Conservation (phyloP, 1,140 invertebrate genomes). For the Chrysoperla carnea region DNA sequence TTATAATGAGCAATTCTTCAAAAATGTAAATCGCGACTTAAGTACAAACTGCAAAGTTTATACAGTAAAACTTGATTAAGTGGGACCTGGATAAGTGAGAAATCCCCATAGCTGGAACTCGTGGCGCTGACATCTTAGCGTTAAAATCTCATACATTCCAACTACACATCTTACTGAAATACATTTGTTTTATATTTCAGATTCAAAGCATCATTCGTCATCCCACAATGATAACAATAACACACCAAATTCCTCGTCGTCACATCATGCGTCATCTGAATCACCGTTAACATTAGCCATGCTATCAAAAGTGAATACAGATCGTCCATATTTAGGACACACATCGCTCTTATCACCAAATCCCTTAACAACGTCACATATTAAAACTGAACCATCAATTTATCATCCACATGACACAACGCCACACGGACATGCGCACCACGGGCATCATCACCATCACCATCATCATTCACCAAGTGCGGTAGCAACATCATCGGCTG, state of each 20-base stretch:
- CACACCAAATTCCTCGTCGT: constrained; percentile 6
- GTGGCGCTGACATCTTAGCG: no score
- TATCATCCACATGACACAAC: constrained; percentile 5
- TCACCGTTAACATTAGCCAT: constrained; percentile 8
- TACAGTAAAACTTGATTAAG: no score
- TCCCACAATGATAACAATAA: constrained; percentile 1
- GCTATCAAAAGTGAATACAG: constrained; percentile 3
- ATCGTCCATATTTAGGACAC: constrained; percentile 26
- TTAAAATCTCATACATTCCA: no score
- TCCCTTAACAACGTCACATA: constrained; percentile 7
- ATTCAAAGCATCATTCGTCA: background rate
- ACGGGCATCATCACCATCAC: constrained; percentile 5
- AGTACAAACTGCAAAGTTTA: no score
- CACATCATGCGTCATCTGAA: constrained; percentile 9
- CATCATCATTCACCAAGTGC: background rate
- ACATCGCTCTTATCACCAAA: constrained; percentile 25
- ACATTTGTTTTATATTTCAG: background rate
- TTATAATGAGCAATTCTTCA: no score
- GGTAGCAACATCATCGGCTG: constrained; percentile 10
- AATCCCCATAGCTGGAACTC: no score
- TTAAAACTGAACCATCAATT: constrained; percentile 19
- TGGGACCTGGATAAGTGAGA: no score
- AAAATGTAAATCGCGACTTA: no score
- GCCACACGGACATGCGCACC: background rate
- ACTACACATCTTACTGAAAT: no score